These are phyloP conservation scores for Folsomia manolachei DNA, from an alignment of 2,888 invertebrate genomes.

Conservation along the genomic window DNA sequence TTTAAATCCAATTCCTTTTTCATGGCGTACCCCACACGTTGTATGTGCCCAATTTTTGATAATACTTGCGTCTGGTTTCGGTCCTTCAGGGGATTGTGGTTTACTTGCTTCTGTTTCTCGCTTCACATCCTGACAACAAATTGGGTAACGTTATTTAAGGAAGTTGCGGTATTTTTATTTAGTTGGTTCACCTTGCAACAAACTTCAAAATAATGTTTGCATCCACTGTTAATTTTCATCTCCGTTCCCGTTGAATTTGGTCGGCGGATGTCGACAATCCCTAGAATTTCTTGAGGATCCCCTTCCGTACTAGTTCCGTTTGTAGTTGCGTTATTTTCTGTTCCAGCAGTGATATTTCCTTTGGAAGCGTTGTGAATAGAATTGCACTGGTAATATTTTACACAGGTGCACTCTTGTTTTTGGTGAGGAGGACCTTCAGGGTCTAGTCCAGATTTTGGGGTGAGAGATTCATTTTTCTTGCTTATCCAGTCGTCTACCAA, in stretches of 20 bases:
- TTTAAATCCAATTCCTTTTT: conserved; percentile 67
- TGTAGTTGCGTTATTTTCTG: neutral
- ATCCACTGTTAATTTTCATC: neutral
- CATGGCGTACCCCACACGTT: conserved; percentile 28
- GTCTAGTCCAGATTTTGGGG: neutral
- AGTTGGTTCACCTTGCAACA: conserved; percentile 26
- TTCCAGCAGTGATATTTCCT: neutral
- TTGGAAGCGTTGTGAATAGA: neutral
- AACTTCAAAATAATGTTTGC: conserved; percentile 19
- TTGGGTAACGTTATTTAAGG: too few relatives aligned
- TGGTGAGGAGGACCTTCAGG: neutral
- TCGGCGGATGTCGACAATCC: conserved; percentile 23
- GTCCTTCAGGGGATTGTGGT: neutral
- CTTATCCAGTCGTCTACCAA: neutral
- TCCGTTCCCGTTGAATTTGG: neutral
- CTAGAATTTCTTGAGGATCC: conserved; percentile 12
- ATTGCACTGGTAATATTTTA: conserved; percentile 27
- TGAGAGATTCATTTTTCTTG: neutral
- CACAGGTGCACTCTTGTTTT: conserved; percentile 17
- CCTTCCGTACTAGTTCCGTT: neutral
- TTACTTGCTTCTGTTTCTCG: neutral
- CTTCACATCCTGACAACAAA: neutral
- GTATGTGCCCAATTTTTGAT: conserved; percentile 11
- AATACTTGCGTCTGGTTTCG: neutral
- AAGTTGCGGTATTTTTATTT: too few relatives aligned